These are phyloP conservation scores for Tamandua tetradactyla DNA, from an alignment of 2,797 vertebrate species.

Conservation along the genomic window DNA sequence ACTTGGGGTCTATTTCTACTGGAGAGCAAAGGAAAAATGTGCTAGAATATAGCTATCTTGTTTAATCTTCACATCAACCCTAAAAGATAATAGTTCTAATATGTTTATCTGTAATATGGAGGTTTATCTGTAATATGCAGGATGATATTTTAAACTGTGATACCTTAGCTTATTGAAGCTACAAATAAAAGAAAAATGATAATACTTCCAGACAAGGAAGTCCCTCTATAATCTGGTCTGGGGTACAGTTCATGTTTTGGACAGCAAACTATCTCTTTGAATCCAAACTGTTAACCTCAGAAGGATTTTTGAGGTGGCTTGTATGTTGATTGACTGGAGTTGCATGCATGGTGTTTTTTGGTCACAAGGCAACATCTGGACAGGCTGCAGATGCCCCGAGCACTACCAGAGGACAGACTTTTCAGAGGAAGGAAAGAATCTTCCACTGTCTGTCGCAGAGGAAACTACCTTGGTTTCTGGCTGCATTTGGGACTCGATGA, in stretches of 20 bases:
- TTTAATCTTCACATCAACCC: constrained; percentile 8
- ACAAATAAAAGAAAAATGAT: background rate
- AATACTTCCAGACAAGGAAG: background rate
- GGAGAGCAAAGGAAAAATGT: background rate
- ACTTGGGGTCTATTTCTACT: background rate
- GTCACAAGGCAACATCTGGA: constrained; percentile 38
- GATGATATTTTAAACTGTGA: background rate
- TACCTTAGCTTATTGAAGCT: background rate
- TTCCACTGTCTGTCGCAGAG: background rate
- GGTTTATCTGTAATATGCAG: background rate
- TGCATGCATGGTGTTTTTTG: background rate
- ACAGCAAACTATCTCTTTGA: background rate
- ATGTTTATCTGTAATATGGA: background rate
- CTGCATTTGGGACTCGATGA: background rate
- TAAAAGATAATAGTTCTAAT: constrained; percentile 34
- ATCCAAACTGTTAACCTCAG: background rate
- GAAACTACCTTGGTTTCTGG: background rate
- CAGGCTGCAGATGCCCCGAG: background rate
- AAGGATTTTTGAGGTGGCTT: constrained; percentile 36
- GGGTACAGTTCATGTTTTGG: background rate
- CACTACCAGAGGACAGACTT: background rate
- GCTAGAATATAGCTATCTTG: constrained; percentile 40
- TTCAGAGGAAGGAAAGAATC: background rate
- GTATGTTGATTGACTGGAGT: constrained; percentile 23
- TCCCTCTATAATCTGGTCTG: background rate